phyloP scores from a whole-genome alignment of 2,888 invertebrate genomes.

The Pharmacophagus antenor region DNA sequence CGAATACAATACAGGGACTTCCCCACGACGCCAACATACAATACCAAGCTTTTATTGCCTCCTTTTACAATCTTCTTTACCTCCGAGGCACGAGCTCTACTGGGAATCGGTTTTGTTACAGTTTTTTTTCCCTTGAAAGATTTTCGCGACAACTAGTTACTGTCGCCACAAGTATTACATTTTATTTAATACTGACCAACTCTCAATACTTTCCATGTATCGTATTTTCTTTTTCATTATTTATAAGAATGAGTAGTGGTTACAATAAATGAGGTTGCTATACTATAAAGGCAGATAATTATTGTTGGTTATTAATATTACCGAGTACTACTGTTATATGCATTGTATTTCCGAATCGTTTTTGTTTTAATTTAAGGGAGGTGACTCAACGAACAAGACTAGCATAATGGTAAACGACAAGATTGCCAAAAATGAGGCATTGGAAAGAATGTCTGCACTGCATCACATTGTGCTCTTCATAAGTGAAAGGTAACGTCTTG shows the following conservation, averaged over 20 bases:
- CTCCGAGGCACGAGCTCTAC: constrained; percentile 69
- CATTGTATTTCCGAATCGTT: too few relatives aligned
- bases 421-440: too few relatives aligned
- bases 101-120: constrained; percentile 79
- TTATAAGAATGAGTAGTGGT: background rate
- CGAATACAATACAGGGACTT: constrained; percentile 74
- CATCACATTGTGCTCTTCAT: too few relatives aligned
- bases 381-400: too few relatives aligned
- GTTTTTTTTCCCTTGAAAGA: constrained; percentile 66
- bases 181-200: constrained; percentile 36
- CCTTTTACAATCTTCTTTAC: constrained; percentile 81
- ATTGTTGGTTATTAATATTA: background rate
- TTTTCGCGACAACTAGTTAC: constrained; percentile 63
- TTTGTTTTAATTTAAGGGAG: too few relatives aligned
- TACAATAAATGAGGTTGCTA: background rate
- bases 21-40: constrained; percentile 77
- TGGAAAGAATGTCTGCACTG: too few relatives aligned
- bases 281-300: background rate
- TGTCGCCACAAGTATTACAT: constrained; percentile 43
- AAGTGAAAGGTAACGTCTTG: too few relatives aligned
- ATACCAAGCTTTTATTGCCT: constrained; percentile 81
- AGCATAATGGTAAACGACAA: too few relatives aligned
- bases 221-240: background rate
- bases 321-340: background rate
- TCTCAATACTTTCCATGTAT: background rate